Evolutionary conservation across 92 coral and sea anemone genomes (phyloP).

Genomic region (Phenganax stokvisi): DNA sequence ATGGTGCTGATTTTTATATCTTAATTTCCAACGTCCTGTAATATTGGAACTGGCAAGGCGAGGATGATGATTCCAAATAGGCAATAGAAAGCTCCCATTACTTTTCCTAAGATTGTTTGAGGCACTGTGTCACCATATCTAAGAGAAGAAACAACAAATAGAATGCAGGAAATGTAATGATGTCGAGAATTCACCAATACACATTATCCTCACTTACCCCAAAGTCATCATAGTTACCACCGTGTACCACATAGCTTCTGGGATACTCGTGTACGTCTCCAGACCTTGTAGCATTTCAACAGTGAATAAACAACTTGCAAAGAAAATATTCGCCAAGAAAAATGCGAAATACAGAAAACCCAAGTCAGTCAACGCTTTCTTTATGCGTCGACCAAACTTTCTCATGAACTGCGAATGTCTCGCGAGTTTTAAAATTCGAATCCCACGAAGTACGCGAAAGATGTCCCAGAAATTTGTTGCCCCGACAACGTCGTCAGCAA

Average conservation of each 20-base stretch:
- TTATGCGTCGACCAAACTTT: conserved; percentile 69
- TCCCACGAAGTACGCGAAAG: conserved; percentile 72
- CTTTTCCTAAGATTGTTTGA: conserved; percentile 10
- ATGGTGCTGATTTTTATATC: too few relatives aligned
- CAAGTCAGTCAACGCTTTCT: conserved; percentile 71
- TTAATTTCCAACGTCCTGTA: conserved; percentile 12
- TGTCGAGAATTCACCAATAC: not conserved
- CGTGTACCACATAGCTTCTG: conserved; percentile 94
- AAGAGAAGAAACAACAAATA: not conserved
- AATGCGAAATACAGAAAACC: conserved; percentile 85
- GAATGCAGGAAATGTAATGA: not conserved
- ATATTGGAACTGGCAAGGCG: conserved; percentile 17
- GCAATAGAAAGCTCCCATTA: conserved; percentile 21
- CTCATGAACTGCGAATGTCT: conserved; percentile 85
- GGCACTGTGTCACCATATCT: conserved; percentile 22
- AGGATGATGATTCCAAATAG: conserved; percentile 22
- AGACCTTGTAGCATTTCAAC: conserved; percentile 52
- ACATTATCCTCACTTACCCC: conserved; percentile 60
- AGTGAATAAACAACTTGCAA: conserved; percentile 75
- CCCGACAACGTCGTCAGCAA: conserved; percentile 15
- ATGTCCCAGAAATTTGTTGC: conserved; percentile 61
- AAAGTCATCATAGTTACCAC: conserved; percentile 96
- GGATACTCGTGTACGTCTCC: conserved; percentile 68
- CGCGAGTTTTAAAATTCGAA: conserved; percentile 78
- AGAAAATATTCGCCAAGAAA: conserved; percentile 65